Conservation (phyloP, 2,888 invertebrate species). For the Noctua pronuba region DNA sequence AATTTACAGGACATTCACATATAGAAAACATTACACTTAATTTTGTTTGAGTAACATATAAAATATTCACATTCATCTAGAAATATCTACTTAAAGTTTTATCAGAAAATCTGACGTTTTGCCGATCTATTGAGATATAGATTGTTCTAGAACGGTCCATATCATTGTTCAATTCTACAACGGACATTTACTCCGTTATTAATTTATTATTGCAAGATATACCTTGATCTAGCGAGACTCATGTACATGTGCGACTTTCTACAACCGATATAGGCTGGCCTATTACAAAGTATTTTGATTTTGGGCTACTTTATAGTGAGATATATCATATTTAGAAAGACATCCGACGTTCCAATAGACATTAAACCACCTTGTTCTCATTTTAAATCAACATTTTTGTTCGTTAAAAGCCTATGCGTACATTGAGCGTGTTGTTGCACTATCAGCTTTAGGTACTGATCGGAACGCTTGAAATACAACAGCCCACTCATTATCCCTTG, state of each 20-base stretch:
- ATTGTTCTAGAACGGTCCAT: constrained; percentile 8
- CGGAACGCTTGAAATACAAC: background rate
- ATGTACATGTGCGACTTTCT: background rate
- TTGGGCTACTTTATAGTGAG: background rate
- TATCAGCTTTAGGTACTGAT: background rate
- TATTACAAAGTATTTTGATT: background rate
- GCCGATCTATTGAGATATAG: background rate
- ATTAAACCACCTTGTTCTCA: background rate
- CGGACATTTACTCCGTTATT: background rate
- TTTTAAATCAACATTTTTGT: background rate
- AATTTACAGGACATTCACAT: constrained; percentile 23
- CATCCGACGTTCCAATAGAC: background rate
- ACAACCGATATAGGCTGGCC: background rate
- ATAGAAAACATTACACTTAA: constrained; percentile 19
- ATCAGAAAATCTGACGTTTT: constrained; percentile 2
- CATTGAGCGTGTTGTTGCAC: background rate
- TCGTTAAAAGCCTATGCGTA: constrained; percentile 9
- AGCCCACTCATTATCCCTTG: background rate
- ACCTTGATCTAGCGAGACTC: constrained; percentile 10
- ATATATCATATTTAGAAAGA: background rate
- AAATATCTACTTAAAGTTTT: constrained; percentile 11
- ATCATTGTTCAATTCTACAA: background rate
- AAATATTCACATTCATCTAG: constrained; percentile 23
- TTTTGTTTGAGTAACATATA: constrained; percentile 39
- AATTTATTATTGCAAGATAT: background rate